phyloP scores from a whole-genome alignment of 2,888 invertebrate species.

The Diachrysia chrysitis region DNA sequence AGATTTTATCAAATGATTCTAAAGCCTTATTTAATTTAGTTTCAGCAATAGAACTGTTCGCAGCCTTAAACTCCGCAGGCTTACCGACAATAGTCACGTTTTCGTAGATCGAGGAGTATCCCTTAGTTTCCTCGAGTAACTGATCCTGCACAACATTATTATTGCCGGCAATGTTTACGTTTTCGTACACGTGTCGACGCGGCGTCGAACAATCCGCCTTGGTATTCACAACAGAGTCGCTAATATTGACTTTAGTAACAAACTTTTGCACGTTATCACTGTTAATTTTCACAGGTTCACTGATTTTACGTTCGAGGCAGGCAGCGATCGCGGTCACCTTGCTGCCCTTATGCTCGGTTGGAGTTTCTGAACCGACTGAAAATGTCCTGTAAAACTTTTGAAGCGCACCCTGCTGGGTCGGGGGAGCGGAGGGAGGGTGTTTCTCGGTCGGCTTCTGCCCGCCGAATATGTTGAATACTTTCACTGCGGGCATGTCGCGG shows the following conservation, averaged over 20 bases:
- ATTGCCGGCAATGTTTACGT: constrained; percentile 79
- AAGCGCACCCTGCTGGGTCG: constrained; percentile 78
- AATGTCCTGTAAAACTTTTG: constrained; percentile 88
- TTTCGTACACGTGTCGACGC: constrained; percentile 82
- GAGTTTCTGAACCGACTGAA: constrained; percentile 81
- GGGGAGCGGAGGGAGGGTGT: constrained; percentile 73
- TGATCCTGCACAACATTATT: constrained; percentile 67
- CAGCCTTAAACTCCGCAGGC: constrained; percentile 50
- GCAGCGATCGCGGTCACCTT: constrained; percentile 87
- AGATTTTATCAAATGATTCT: constrained; percentile 86
- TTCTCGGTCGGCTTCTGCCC: constrained; percentile 87
- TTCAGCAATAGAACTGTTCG: constrained; percentile 65
- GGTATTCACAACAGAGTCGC: constrained; percentile 72
- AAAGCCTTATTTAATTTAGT: constrained; percentile 84
- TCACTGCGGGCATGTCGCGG: constrained; percentile 89
- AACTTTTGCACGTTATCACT: constrained; percentile 84
- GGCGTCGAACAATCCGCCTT: constrained; percentile 70
- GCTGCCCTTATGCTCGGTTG: constrained; percentile 79
- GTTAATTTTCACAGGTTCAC: constrained; percentile 73
- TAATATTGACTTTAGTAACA: constrained; percentile 65
- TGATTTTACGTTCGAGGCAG: constrained; percentile 83
- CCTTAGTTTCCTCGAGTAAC: constrained; percentile 82
- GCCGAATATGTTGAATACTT: constrained; percentile 88
- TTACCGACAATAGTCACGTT: constrained; percentile 84
- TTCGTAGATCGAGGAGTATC: constrained; percentile 85